phyloP scores from a whole-genome alignment of 2,113 vertebrate genomes.

The Tetrax tetrax region DNA sequence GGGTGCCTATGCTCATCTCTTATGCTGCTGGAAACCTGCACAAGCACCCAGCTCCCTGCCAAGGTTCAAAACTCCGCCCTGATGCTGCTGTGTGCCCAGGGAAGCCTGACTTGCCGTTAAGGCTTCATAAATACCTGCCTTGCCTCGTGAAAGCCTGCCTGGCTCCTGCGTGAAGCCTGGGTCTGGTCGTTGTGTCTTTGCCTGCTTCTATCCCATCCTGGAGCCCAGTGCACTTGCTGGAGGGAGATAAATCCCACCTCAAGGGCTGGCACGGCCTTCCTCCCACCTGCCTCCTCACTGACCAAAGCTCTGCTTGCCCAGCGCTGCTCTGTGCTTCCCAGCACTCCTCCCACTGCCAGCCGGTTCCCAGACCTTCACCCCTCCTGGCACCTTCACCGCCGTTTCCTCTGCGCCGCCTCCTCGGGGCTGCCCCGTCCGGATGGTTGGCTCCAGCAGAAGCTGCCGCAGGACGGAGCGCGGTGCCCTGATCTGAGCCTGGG shows the following conservation, averaged over 20 bases:
- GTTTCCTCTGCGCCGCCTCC: accelerated
- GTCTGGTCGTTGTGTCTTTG: accelerated
- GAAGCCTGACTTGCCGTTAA: not conserved
- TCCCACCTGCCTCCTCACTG: not conserved
- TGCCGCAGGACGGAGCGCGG: accelerated
- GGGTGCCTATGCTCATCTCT: not conserved
- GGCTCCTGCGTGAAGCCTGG: not conserved
- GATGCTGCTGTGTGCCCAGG: not conserved
- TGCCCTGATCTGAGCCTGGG: not conserved
- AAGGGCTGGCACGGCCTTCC: too few species aligned
- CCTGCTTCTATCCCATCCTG: not conserved
- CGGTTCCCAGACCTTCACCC: not conserved
- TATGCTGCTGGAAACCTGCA: not conserved
- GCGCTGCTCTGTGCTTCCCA: not conserved
- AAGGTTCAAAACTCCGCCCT: not conserved
- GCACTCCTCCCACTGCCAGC: not conserved
- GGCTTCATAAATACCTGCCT: too few species aligned
- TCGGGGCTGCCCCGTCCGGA: accelerated
- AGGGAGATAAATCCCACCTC: not conserved
- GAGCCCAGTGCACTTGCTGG: not conserved
- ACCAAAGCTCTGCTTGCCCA: not conserved
- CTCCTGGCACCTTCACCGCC: accelerated
- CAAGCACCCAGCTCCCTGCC: not conserved
- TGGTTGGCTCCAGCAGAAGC: not conserved
- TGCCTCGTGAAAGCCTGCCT: not conserved